phyloP scores from a whole-genome alignment of 2,113 vertebrate genomes.

The Clarias macrocephalus region DNA sequence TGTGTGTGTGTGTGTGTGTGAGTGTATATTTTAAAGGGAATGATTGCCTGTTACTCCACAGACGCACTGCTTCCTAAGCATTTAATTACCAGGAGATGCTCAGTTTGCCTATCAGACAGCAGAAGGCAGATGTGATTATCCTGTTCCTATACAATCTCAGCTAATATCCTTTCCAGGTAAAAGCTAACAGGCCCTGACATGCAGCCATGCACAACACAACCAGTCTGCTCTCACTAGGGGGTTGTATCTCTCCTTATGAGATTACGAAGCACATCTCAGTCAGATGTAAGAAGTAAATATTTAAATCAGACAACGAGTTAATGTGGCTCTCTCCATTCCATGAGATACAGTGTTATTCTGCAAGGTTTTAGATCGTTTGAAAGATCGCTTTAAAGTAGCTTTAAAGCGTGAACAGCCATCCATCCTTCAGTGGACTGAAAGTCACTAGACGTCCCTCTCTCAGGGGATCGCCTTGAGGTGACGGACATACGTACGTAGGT shows the following conservation, averaged over 20 bases:
- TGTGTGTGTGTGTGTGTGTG: conserved; percentile 54
- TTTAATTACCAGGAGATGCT: conserved; percentile 67
- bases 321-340: neutral
- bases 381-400: too few species aligned
- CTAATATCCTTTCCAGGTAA: conserved; percentile 58
- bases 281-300: conserved; percentile 1
- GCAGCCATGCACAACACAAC: conserved; percentile 32
- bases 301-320: neutral
- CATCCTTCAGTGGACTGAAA: neutral
- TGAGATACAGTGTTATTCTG: neutral
- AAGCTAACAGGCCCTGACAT: conserved; percentile 42
- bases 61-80: conserved; percentile 56
- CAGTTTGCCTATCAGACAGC: conserved; percentile 66
- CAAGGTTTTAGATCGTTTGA: neutral
- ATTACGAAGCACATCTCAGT: conserved; percentile 14
- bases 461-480: neutral
- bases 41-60: conserved; percentile 61
- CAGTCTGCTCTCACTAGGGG: neutral
- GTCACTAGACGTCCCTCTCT: neutral
- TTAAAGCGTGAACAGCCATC: neutral
- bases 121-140: conserved; percentile 71
- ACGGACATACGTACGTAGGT: neutral
- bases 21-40: conserved; percentile 49
- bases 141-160: conserved; percentile 59
- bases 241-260: neutral